Evolutionary conservation across 2,797 vertebrate genomes (phyloP), one percentile per base, ranked within the genome.

Genomic region (Poeciliopsis turneri): DNA sequence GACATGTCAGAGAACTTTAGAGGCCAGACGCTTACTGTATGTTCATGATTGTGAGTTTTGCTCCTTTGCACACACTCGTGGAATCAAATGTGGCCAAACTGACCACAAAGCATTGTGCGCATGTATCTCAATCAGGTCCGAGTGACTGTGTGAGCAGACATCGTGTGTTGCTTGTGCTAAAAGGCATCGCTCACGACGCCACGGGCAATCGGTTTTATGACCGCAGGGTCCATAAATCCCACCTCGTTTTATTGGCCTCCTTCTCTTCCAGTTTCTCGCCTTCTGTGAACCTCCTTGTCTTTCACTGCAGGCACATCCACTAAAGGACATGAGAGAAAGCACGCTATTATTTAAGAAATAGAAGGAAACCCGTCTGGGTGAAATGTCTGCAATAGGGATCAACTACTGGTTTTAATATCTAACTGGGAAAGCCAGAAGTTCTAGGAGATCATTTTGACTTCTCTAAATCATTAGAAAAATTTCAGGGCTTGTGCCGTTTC

Each of bases 171-270:
- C 86, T 70, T 75, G 79, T 73, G 71, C 72, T 85, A 45, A 84
- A 43, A 77, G 76, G 55, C 74, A 76, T 90, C 71, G 51, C 69
- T 90, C 85, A 73, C 74, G 36, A 74, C 80, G 85, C 90, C 90
- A 86, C 78, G 85, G 88, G 47, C 86, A 82, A 90, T 92, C 86
- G 82, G 83, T 78, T 94, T 92, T 90, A 94, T 4, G 69, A 82
- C 46, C 70, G 2, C 16, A 39, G 30, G 41, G 1, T 74, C 73
- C 82, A 86, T 93, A 93, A 91, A 94, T 94, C 89, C 87, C 82
- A 76, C 59, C 47, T 75, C 49, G 36, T 86, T 90, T 90, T 83
- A 90, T 86, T 82, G 80, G 77, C 79, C 76, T 81, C 68, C 77
- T 55, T 78, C 75, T 84, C 69, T 74, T 66, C 59, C 78, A 20